phyloP scores from a whole-genome alignment of 2,113 vertebrate species.

The Aix galericulata region DNA sequence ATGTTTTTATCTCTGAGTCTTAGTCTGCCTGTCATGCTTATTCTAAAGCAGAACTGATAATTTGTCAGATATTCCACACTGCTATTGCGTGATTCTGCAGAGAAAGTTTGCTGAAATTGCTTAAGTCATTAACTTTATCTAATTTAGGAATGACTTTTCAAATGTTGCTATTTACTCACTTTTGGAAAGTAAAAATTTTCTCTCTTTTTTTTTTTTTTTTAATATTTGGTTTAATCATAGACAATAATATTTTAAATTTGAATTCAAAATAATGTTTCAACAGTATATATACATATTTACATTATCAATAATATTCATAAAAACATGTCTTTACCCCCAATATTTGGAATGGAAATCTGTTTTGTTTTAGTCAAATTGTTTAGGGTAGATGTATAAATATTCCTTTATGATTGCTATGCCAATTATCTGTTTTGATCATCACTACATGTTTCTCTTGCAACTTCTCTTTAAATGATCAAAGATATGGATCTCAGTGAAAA shows the following conservation, averaged over 20 bases:
- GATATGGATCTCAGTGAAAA: not conserved
- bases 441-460: not conserved
- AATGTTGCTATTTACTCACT: not conserved
- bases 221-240: not conserved
- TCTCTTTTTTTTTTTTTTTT: not conserved
- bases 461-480: not conserved
- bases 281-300: not conserved
- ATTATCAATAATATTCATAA: not conserved
- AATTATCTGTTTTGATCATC: not conserved
- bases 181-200: not conserved
- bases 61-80: not conserved
- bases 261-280: not conserved
- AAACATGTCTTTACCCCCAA: not conserved
- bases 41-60: not conserved
- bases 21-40: not conserved
- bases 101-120: not conserved
- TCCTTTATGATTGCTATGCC: not conserved
- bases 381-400: not conserved
- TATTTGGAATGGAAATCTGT: not conserved
- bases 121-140: not conserved
- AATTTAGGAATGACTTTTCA: not conserved
- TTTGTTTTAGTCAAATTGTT: not conserved
- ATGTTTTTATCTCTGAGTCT: not conserved
- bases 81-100: not conserved
- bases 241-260: not conserved